These are phyloP conservation scores for Zaprionus ornatus DNA, from an alignment of 1,140 invertebrate species.

Conservation along the genomic window DNA sequence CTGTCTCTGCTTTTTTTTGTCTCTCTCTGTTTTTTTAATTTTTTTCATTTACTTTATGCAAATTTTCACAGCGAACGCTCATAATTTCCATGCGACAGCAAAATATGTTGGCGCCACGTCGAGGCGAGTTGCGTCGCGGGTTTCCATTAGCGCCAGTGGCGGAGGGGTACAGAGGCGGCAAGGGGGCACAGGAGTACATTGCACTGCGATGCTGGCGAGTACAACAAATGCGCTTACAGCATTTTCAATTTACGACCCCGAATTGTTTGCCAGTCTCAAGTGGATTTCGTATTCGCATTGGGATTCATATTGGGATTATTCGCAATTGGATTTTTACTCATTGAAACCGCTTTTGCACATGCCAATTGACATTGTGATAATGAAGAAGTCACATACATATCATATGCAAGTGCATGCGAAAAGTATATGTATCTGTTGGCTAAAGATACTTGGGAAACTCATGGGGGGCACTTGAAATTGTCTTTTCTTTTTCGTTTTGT, in stretches of 20 bases:
- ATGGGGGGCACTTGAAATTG: not conserved
- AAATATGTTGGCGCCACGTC: slow-evolving; percentile 76
- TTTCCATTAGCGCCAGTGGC: slow-evolving; percentile 57
- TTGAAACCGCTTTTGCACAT: not conserved
- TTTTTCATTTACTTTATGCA: slow-evolving; percentile 59
- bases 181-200: not conserved
- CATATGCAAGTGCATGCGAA: not conserved
- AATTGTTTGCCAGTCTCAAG: slow-evolving; percentile 46
- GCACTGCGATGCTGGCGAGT: slow-evolving; percentile 38
- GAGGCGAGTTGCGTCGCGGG: slow-evolving; percentile 26
- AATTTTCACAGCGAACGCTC: slow-evolving; percentile 65
- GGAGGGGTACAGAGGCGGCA: not conserved
- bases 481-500: not conserved
- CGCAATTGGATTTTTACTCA: slow-evolving; percentile 11
- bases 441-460: not conserved
- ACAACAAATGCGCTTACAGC: slow-evolving; percentile 49
- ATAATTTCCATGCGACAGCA: slow-evolving; percentile 75
- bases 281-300: slow-evolving; percentile 39
- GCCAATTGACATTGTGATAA: not conserved
- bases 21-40: not conserved
- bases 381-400: not conserved
- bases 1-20: not conserved
- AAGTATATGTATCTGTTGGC: not conserved
- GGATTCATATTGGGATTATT: slow-evolving; percentile 24
- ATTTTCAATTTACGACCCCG: slow-evolving; percentile 61